Base-by-base conservation (phyloP, 1,140 invertebrate species). In the Parapsyche elsis region DNA sequence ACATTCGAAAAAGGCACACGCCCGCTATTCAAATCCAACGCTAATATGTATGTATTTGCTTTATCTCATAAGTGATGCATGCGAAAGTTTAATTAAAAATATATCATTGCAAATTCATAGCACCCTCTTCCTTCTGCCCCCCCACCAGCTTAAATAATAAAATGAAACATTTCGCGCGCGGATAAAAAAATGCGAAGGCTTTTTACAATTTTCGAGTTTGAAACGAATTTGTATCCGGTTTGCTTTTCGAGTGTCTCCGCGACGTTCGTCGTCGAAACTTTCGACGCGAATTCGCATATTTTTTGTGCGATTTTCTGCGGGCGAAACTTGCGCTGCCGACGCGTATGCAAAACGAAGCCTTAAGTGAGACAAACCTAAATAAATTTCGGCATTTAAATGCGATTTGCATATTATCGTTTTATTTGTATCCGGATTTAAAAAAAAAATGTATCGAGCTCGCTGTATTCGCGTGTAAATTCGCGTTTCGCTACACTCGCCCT, bases 391-490 rank as follows among this genome's bases (percentile, higher is more conserved):
- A 23, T 67, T 67, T 67, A 67, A 67, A 24, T 23, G 23, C 64
- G 21, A 67, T 67, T 67, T 67, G 64, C 64, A 67, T 67, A 67
- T 23, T 67, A 67, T 67, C 64, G 19, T 23, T 19, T 12, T 30
- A 67, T 67, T 67, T 67, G 64, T 23, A 67, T 67, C 64, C 24
- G 64, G 64, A 67, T 67, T 67, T 67, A 14, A 38, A 38, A 38
- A 38, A 38, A 38, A 16, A 16, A 2, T 16, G 49, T 53, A 53
- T 53, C 49, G 49, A 53, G 49, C 16, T 53, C 49, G 49, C 49
- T 53, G 49, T 53, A 53, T 53, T 53, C 49, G 49, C 16, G 30
- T 53, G 49, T 53, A 53, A 53, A 53, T 53, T 53, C 16, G 49
- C 16, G 10, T 53, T 53, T 53, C 30, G 30, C 30, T 38, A 38